These are phyloP conservation scores for Grapholita molesta DNA, from an alignment of 1,140 invertebrate species.

Conservation along the genomic window DNA sequence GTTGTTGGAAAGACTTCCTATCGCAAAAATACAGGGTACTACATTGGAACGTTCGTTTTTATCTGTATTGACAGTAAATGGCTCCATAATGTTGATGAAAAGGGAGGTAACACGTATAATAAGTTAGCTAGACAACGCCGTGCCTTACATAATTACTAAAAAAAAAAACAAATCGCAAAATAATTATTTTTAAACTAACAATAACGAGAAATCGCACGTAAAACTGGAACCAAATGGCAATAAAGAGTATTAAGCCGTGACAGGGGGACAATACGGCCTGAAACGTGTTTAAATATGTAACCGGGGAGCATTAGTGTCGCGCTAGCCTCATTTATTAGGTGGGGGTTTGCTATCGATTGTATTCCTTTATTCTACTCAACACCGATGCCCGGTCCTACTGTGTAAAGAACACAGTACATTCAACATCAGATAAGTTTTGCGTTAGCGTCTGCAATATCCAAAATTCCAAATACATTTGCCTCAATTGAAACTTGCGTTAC, in stretches of 20 bases:
- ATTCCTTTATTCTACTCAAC: not conserved
- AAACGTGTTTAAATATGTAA: constrained; percentile 12
- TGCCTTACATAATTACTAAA: not conserved
- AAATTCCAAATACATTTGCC: too few relatives aligned
- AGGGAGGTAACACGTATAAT: too few relatives aligned
- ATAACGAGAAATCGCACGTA: not conserved
- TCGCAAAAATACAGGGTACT: too few relatives aligned
- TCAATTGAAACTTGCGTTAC: too few relatives aligned
- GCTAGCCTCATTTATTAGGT: constrained; percentile 1
- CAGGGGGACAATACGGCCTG: not conserved
- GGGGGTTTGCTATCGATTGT: not conserved
- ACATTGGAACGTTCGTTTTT: too few relatives aligned
- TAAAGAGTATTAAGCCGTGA: not conserved
- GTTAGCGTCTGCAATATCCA: too few relatives aligned
- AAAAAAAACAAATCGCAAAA: not conserved
- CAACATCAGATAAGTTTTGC: too few relatives aligned
- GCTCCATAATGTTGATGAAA: too few relatives aligned
- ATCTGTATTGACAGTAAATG: too few relatives aligned
- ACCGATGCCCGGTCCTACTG: not conserved
- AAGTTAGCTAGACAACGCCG: not conserved
- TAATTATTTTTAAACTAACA: not conserved
- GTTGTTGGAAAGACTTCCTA: too few relatives aligned
- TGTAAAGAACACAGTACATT: not conserved
- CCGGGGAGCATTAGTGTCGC: constrained; percentile 8
- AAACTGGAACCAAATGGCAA: not conserved